Percentiles rank a stretch among this genome's conserved stretches.
These are phyloP conservation scores for Melanostigma gelatinosum DNA, from an alignment of 2,113 vertebrate species.

Conservation along the genomic window DNA sequence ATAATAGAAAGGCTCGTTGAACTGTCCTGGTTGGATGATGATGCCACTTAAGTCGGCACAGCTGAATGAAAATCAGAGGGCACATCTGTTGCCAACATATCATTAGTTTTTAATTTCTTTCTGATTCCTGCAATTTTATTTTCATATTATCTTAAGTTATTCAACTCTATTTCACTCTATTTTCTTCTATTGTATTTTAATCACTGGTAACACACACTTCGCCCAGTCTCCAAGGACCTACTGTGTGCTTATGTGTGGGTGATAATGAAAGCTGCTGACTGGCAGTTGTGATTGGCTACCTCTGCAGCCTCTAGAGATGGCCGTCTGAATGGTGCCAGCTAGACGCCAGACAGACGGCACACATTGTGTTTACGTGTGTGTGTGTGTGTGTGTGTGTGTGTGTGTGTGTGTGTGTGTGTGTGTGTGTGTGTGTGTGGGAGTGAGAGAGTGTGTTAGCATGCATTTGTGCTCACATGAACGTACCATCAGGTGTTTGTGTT, in stretches of 20 bases:
- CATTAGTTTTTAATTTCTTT: background rate
- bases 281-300: constrained; percentile 66
- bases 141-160: background rate
- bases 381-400: constrained; percentile 16
- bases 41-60: background rate
- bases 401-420: constrained; percentile 32
- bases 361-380: constrained; percentile 42
- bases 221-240: constrained; percentile 41
- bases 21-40: background rate
- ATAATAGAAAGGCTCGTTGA: background rate
- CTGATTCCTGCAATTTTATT: background rate
- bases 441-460: constrained; percentile 23
- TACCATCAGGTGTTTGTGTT: constrained; percentile 48
- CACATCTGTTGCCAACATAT: constrained; percentile 15
- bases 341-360: constrained; percentile 69
- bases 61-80: background rate
- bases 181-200: constrained; percentile 14
- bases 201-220: constrained; percentile 9
- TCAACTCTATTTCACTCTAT: background rate
- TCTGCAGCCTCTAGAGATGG: constrained; percentile 63
- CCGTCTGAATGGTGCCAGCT: constrained; percentile 70
- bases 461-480: constrained; percentile 15
- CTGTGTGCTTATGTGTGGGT: constrained; percentile 24
- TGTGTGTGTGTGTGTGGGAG: constrained; percentile 9
- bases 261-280: constrained; percentile 73